Conservation (phyloP, 1,140 invertebrate genomes). For the Drosophila malerkotliana region DNA sequence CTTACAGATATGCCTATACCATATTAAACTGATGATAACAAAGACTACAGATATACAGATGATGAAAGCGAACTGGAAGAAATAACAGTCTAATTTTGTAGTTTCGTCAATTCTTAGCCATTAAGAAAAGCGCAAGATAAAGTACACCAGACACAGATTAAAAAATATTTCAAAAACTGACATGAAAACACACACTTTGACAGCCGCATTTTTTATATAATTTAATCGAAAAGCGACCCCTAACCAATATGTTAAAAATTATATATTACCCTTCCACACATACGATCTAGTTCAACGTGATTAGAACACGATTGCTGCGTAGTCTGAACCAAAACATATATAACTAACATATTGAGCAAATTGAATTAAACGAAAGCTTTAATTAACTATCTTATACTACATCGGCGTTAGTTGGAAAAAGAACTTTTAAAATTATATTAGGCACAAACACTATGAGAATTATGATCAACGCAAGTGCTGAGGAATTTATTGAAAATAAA, state of each 20-base stretch:
- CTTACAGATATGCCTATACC: slow-evolving; percentile 40
- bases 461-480: slow-evolving; percentile 28
- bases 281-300: slow-evolving; percentile 46
- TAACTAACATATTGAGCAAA: slow-evolving; percentile 70
- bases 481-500: slow-evolving; percentile 20
- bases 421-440: slow-evolving; percentile 59
- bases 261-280: slow-evolving; percentile 47
- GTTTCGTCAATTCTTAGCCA: slow-evolving; percentile 76
- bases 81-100: slow-evolving; percentile 58
- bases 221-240: slow-evolving; percentile 51
- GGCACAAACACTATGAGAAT: slow-evolving; percentile 38
- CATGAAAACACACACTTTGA: slow-evolving; percentile 44
- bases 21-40: slow-evolving; percentile 58
- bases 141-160: slow-evolving; percentile 27
- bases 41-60: slow-evolving; percentile 65
- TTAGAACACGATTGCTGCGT: slow-evolving; percentile 51
- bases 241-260: slow-evolving; percentile 62
- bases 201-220: slow-evolving; percentile 72
- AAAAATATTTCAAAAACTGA: slow-evolving; percentile 41
- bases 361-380: slow-evolving; percentile 71
- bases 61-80: slow-evolving; percentile 40
- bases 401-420: slow-evolving; percentile 52
- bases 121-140: slow-evolving; percentile 65
- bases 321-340: slow-evolving; percentile 74
- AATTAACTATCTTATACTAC: slow-evolving; percentile 69